Percentiles rank a stretch among this genome's conserved stretches.
Evolutionary conservation across 2,888 invertebrate genomes (phyloP).

Genomic region (Trisateles emortualis): DNA sequence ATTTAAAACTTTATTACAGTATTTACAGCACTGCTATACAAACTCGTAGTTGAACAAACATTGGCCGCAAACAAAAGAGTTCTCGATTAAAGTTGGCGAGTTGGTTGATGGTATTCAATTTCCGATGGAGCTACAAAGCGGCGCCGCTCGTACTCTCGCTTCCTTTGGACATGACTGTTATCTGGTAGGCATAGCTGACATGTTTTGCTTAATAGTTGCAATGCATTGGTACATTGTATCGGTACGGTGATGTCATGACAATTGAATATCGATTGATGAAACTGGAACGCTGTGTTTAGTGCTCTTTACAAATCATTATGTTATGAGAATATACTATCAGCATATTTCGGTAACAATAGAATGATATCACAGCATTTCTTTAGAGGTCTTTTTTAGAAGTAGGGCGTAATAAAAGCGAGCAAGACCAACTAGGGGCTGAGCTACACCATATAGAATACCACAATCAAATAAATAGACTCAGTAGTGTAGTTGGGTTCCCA

Average conservation of each 20-base stretch:
- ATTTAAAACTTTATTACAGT: background rate
- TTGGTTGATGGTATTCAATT: constrained; percentile 61
- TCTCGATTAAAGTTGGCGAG: constrained; percentile 45
- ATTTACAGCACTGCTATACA: background rate
- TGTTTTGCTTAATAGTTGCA: constrained; percentile 17
- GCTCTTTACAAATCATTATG: too few relatives aligned
- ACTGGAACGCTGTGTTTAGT: too few relatives aligned
- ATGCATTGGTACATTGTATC: constrained; percentile 1
- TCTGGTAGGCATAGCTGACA: constrained; percentile 31
- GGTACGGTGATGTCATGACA: background rate
- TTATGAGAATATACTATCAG: too few relatives aligned
- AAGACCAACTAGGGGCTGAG: too few relatives aligned
- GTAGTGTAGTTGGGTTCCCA: too few relatives aligned
- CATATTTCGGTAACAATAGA: too few relatives aligned
- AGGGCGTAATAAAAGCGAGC: too few relatives aligned
- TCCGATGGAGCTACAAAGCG: constrained; percentile 70
- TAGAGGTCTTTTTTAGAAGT: too few relatives aligned
- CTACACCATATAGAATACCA: too few relatives aligned
- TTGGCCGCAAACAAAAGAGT: constrained; percentile 45
- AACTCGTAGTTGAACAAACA: constrained; percentile 12
- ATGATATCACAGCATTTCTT: too few relatives aligned
- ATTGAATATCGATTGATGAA: background rate
- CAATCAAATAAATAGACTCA: too few relatives aligned
- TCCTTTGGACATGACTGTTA: constrained; percentile 43
- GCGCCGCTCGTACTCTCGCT: constrained; percentile 63